Evolutionary conservation across 2,113 vertebrate species (phyloP), one percentile per base, ranked within the genome.

Genomic region (Triplophysa dalaica): DNA sequence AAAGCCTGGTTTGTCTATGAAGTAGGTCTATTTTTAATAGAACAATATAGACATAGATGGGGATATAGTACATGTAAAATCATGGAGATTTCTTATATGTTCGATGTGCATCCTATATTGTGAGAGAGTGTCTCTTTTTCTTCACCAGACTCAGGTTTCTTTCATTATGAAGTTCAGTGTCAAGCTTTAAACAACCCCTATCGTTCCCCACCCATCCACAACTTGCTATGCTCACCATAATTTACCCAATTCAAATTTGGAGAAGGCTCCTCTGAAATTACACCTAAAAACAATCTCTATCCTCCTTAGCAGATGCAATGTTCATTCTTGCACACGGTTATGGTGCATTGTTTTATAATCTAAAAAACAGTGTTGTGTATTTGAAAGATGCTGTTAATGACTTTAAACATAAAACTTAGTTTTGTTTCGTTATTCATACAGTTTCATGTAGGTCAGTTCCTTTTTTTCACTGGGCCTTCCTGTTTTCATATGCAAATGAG

Each of bases 261-360:
- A 76, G 60, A 79, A 82, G 82, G 78, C 73, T 81, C 81, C 50
- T 74, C 70, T 80, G 33, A 74, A 48, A 60, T 75, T 62, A 75
- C 70, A 61, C 38, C 64, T 60, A 72, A 70, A 33, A 48, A 41
- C 41, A 41, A 62, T 80, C 43, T 62, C 52, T 33, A 19, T 43
- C 29, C 17, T n/a, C 33, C 33, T 58, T 10, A 14, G 10, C 69
- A 56, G 50, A 50, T 56, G 69, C 38, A 56, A n/a, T 54, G 14
- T 16, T 58, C 54, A 33, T 21, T 56, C 19, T 58, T 58, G 3
- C 69, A 72, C 16, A n/a, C 2, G 48, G 68, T 54, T n/a, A 7
- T 1, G 5, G 0, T 38, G 33, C 33, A 7, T 38, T 38, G 33
- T 8, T 2, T 26, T 52, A 21, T 67, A 67, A 24, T 13, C 3